Percentiles rank a stretch among this genome's conserved stretches.
Evolutionary conservation across 35 echinoderm and acorn worm genomes (phyloP).

Genomic region (Apostichopus parvimensis): DNA sequence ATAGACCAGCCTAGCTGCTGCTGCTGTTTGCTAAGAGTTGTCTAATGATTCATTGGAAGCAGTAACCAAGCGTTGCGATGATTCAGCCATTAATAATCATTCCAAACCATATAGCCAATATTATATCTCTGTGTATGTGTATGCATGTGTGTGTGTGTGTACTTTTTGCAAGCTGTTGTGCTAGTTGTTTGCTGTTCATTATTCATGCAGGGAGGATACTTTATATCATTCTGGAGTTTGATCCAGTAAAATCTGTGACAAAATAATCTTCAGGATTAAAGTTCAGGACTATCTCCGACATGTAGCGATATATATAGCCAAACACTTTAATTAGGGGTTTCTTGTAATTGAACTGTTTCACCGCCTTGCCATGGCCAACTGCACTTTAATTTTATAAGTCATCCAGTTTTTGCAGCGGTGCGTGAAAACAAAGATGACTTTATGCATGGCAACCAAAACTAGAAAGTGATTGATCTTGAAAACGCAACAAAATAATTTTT

Average conservation of each 20-base stretch:
- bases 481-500: background rate
- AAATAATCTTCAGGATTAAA: background rate
- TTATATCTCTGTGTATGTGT: too few species aligned
- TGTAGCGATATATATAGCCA: background rate
- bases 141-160: background rate
- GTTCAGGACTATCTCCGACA: background rate
- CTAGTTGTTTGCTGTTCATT: background rate
- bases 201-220: background rate
- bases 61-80: background rate
- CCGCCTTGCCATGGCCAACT: background rate
- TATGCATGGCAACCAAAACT: background rate
- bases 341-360: background rate
- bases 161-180: background rate
- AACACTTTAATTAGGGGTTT: background rate
- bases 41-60: too few species aligned
- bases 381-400: constrained; percentile 5
- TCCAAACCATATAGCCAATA: background rate
- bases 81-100: background rate
- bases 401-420: background rate
- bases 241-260: background rate
- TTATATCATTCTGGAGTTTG: background rate
- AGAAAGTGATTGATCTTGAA: background rate
- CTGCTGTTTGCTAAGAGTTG: too few species aligned
- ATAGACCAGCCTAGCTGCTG: too few species aligned
- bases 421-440: background rate